phyloP scores from a whole-genome alignment of 2,888 invertebrate genomes.

The Drosophila demipolita region DNA sequence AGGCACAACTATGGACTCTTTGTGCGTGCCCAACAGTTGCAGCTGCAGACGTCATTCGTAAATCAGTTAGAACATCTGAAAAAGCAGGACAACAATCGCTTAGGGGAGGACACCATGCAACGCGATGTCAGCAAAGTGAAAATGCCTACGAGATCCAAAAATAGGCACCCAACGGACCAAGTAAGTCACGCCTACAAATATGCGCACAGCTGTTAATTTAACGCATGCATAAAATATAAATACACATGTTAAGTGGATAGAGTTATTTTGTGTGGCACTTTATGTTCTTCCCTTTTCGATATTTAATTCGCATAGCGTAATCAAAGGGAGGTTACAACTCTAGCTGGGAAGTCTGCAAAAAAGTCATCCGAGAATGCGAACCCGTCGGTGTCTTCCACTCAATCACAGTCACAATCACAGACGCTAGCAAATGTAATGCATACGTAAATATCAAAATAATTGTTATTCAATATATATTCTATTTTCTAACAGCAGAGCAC shows the following conservation, averaged over 20 bases:
- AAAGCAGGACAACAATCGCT: slow-evolving; percentile 37
- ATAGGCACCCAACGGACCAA: slow-evolving; percentile 43
- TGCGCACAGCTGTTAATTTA: not conserved
- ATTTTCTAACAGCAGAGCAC: too few relatives aligned
- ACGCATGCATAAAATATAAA: not conserved
- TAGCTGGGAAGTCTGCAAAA: slow-evolving; percentile 24
- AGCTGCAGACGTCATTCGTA: slow-evolving; percentile 87
- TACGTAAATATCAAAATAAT: not conserved
- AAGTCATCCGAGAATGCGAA: slow-evolving; percentile 29
- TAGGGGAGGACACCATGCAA: slow-evolving; percentile 54
- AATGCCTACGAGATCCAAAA: slow-evolving; percentile 25
- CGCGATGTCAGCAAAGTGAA: slow-evolving; percentile 50
- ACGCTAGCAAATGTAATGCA: not conserved
- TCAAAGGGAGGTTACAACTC: slow-evolving; percentile 15
- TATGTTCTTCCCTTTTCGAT: not conserved
- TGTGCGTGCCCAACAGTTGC: slow-evolving; percentile 90
- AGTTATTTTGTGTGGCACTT: not conserved
- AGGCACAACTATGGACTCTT: slow-evolving; percentile 97
- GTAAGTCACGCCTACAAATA: slow-evolving; percentile 37
- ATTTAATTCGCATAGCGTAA: slow-evolving; percentile 8
- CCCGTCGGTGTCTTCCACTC: slow-evolving; percentile 28
- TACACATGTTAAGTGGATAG: not conserved
- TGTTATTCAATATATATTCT: not conserved
- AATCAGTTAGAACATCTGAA: slow-evolving; percentile 10
- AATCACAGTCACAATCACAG: slow-evolving; percentile 4